These are phyloP conservation scores for Lethenteron camtschaticum DNA, from an alignment of 2,113 vertebrate genomes.

Conservation along the genomic window DNA sequence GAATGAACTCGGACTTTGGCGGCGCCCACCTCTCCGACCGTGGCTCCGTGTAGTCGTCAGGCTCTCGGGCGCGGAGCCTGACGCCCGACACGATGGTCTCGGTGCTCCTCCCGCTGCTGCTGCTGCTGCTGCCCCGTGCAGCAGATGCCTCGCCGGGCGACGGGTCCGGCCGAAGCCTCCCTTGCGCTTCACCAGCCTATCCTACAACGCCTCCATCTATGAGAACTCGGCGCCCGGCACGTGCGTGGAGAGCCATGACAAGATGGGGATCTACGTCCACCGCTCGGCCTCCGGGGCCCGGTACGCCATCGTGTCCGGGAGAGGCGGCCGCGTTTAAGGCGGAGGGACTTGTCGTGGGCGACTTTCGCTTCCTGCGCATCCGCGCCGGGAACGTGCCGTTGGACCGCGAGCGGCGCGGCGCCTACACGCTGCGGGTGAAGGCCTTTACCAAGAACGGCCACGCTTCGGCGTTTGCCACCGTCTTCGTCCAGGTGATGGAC, in stretches of 20 bases:
- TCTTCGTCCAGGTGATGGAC: slow-evolving; percentile 72
- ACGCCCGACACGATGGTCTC: no score
- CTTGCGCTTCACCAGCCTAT: slow-evolving; percentile 50
- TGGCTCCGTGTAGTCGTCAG: no score
- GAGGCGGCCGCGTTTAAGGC: slow-evolving; percentile 92
- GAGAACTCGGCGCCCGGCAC: slow-evolving; percentile 97
- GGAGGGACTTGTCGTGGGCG: slow-evolving; percentile 63
- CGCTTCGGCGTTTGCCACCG: slow-evolving; percentile 38
- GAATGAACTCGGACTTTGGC: no score
- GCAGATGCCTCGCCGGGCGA: no score
- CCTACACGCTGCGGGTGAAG: slow-evolving; percentile 61
- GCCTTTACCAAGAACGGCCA: slow-evolving; percentile 53
- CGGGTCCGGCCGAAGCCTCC: slow-evolving; percentile 9
- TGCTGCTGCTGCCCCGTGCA: no score
- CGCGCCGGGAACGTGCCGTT: slow-evolving; percentile 92
- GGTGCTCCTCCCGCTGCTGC: no score
- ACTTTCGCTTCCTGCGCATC: slow-evolving; percentile 91
- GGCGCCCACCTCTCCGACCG: no score
- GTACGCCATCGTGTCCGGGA: slow-evolving; percentile 89
- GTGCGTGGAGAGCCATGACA: slow-evolving; percentile 56
- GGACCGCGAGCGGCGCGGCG: slow-evolving; percentile 80
- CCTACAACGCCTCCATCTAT: slow-evolving; percentile 75
- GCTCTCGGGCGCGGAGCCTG: no score
- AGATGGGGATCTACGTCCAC: slow-evolving; percentile 14
- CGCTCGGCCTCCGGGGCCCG: slow-evolving; percentile 56